Evolutionary conservation across 2,888 invertebrate species (phyloP).

Genomic region (Aphodius granarius): DNA sequence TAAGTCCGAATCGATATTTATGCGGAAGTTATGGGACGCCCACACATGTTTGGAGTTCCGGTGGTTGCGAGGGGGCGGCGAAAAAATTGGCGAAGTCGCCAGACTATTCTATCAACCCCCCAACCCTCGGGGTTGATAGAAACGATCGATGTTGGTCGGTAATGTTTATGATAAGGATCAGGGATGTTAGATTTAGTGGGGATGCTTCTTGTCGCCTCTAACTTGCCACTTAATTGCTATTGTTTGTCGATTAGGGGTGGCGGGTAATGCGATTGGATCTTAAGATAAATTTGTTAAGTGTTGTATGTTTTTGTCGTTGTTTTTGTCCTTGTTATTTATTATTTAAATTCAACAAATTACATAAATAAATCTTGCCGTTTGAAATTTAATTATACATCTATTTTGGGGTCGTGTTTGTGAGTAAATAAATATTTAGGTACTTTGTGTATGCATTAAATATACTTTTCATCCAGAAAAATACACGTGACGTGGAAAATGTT

Average conservation of each 20-base stretch:
- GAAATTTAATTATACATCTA: no score
- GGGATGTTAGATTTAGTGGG: neutral
- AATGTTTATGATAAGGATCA: neutral
- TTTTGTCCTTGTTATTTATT: no score
- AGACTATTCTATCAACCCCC: neutral
- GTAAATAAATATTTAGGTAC: no score
- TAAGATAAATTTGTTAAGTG: neutral
- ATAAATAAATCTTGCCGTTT: no score
- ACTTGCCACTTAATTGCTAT: neutral
- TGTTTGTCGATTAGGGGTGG: neutral
- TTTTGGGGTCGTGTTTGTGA: no score
- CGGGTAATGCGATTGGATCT: neutral
- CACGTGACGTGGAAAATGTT: no score
- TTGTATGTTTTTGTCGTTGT: no score
- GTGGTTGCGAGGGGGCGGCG: neutral
- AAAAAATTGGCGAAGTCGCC: neutral
- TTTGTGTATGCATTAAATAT: no score
- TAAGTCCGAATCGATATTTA: neutral
- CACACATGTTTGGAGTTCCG: neutral
- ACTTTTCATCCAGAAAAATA: no score
- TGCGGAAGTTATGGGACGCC: neutral
- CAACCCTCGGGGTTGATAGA: no score
- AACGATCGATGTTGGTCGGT: neutral
- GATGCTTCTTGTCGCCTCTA: neutral
- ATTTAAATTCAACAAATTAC: no score